Base-by-base conservation (phyloP, 2,888 invertebrate species). In the Lepas anatifera region DNA sequence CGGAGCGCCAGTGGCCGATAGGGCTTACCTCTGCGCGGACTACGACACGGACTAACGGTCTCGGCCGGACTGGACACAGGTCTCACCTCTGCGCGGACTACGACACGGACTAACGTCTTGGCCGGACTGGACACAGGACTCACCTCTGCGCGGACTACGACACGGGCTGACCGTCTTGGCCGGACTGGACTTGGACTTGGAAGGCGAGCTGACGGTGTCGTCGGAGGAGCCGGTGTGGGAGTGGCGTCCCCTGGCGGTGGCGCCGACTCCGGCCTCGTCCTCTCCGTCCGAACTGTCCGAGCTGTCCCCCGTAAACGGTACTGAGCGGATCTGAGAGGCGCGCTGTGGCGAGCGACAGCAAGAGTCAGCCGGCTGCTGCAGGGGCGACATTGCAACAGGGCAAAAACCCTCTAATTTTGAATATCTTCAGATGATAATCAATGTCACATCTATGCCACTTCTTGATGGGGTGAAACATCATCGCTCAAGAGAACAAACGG, bases 261-360 rank as follows among this genome's bases (percentile, higher is more conserved):
- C 75, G 73, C 80, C 80, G 52, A 79, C 79, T 50, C 79, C 79
- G 63, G 81, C 80, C 75, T 81, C 81, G 73, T 82, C 81, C 71
- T 81, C 82, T 39, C 95, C 94, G 78, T 95, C 95, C 16, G 94
- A 94, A 2, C 94, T 95, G 78, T 96, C 95, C 0, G 93, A 92
- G 7, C 94, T 94, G 76, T 96, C 95, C 3, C 95, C 95, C 25
- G 92, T 92, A 79, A 96, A 95, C 13, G 95, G 95, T 86, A 95
- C 92, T 64, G 94, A 95, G 75, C 95, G 85, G 76, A 96, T 96
- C 82, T 95, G 95, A 80, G 95, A 94, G 74, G 95, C 95, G 77
- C 95, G 87, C 87, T 89, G 80, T 3, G 27, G 27, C 25, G 27
- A 2, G 22, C 41, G 41, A 10, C 41, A 16, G 10, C 41, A 41